Conservation (phyloP, 2,113 vertebrate genomes). For the Peromyscus leucopus region DNA sequence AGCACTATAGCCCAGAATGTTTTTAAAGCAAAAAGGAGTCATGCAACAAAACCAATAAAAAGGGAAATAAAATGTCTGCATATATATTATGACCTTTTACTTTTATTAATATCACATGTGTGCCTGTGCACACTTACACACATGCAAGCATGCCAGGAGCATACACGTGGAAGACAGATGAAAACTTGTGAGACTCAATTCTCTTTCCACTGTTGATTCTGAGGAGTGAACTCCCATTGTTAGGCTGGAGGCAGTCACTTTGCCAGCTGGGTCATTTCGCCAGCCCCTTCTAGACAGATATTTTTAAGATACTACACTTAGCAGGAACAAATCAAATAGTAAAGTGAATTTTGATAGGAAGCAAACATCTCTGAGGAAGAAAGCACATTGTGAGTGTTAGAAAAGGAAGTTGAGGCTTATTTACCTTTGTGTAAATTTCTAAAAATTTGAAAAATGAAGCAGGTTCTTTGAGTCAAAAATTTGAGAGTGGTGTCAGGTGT, state of each 20-base stretch:
- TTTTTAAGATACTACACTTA: constrained; percentile 36
- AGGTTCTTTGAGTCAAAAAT: constrained; percentile 52
- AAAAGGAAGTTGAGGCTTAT: constrained; percentile 12
- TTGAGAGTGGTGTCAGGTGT: not conserved
- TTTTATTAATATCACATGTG: not conserved
- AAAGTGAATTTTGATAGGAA: constrained; percentile 36
- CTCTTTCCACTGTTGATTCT: not conserved
- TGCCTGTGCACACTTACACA: not conserved
- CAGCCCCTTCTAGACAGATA: not conserved
- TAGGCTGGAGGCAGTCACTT: not conserved
- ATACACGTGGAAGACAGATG: not conserved
- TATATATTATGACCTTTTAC: not conserved
- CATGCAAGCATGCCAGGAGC: not conserved
- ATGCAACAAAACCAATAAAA: constrained; percentile 4
- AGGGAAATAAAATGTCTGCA: constrained; percentile 26
- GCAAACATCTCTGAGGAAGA: constrained; percentile 5
- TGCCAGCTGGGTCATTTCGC: not conserved
- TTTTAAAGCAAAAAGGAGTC: constrained; percentile 29
- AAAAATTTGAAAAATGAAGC: constrained; percentile 4
- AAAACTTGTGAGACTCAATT: not conserved
- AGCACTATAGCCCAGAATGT: not conserved
- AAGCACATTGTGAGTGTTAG: not conserved
- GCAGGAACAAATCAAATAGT: constrained; percentile 5
- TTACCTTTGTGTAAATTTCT: not conserved
- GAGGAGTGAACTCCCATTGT: not conserved